Evolutionary conservation across 2,888 invertebrate species (phyloP).

Genomic region (Galerucella calmariensis): DNA sequence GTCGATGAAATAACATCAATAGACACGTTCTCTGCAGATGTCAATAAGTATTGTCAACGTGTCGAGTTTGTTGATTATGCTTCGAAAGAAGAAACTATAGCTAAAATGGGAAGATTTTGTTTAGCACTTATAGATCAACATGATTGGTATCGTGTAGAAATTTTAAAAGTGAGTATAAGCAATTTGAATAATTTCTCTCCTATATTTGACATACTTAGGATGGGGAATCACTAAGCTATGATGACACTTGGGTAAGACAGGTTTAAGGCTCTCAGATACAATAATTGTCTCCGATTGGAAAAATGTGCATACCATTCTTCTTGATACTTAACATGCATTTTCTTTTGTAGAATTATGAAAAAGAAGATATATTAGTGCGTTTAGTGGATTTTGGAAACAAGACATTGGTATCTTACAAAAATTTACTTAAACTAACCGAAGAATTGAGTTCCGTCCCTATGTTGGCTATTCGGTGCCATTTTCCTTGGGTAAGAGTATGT

Average conservation of each 20-base stretch:
- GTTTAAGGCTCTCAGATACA: no score
- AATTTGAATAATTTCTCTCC: no score
- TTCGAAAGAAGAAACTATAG: conserved; percentile 47
- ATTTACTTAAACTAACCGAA: conserved; percentile 45
- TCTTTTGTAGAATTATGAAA: conserved; percentile 44
- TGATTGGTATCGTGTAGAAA: conserved; percentile 50
- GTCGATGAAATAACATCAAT: conserved; percentile 40
- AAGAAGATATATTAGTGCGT: conserved; percentile 47
- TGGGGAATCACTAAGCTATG: no score
- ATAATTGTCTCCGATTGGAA: no score
- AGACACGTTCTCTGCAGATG: conserved; percentile 40
- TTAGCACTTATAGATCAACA: conserved; percentile 43
- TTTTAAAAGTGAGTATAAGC: conserved; percentile 46
- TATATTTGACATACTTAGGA: no score
- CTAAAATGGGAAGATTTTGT: conserved; percentile 49
- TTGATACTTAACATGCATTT: background rate
- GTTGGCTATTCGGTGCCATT: conserved; percentile 51
- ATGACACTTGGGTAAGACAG: no score
- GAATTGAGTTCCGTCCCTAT: conserved; percentile 48
- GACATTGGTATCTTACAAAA: conserved; percentile 41
- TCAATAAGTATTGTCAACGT: conserved; percentile 39
- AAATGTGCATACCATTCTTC: no score
- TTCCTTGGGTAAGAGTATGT: conserved; percentile 49
- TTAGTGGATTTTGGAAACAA: conserved; percentile 54
- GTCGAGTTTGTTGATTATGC: conserved; percentile 31